Evolutionary conservation across 2,888 invertebrate genomes (phyloP).

Genomic region (Unio delphinus): DNA sequence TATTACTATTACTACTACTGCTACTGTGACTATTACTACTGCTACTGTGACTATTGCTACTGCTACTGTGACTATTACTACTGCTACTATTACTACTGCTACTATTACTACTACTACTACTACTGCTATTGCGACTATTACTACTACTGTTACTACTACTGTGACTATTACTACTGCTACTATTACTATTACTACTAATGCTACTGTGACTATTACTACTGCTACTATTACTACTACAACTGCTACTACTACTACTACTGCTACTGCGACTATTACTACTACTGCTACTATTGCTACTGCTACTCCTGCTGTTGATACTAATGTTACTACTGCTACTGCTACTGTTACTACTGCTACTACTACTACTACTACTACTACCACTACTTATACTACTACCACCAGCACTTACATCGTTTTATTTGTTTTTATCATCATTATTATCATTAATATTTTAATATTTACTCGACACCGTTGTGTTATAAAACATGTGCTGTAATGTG

Average conservation of each 20-base stretch:
- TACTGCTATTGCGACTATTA: background rate
- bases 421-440: constrained; percentile 1
- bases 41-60: background rate
- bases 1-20: background rate
- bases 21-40: constrained; percentile 13
- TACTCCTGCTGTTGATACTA: too few relatives aligned
- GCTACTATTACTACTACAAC: too few relatives aligned
- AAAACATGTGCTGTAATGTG: background rate
- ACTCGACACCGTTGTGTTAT: background rate
- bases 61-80: constrained; percentile 15
- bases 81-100: too few relatives aligned
- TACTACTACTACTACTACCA: constrained; percentile 2
- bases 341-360: constrained; percentile 12
- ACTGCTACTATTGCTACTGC: too few relatives aligned
- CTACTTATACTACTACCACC: constrained; percentile 8
- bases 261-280: too few relatives aligned
- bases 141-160: background rate
- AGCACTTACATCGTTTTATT: background rate
- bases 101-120: constrained; percentile 5
- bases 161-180: too few relatives aligned
- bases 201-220: too few relatives aligned
- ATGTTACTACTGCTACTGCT: constrained; percentile 3
- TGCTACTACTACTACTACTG: too few relatives aligned
- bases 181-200: too few relatives aligned
- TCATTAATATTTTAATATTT: background rate